Evolutionary conservation across 2,888 invertebrate species (phyloP).

Genomic region (Tyria jacobaeae): DNA sequence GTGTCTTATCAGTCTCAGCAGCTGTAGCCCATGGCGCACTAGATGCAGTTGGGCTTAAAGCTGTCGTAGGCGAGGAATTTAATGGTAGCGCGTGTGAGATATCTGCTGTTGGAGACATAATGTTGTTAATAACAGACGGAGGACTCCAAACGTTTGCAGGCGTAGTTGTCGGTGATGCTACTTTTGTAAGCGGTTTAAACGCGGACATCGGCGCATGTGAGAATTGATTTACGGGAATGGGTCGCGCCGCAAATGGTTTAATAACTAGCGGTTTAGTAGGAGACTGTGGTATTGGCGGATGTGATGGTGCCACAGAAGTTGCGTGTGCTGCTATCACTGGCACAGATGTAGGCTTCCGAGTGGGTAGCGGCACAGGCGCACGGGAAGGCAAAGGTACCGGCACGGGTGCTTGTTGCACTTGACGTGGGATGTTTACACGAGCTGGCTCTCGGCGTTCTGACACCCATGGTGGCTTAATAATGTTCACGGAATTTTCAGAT

Average conservation of each 20-base stretch:
- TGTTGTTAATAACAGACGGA: slow-evolving; percentile 64
- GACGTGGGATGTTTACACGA: slow-evolving; percentile 49
- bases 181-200: slow-evolving; percentile 88
- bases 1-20: slow-evolving; percentile 69
- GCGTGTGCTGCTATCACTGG: slow-evolving; percentile 20
- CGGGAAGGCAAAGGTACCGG: slow-evolving; percentile 27
- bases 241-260: slow-evolving; percentile 85
- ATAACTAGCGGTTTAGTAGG: slow-evolving; percentile 66
- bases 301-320: slow-evolving; percentile 25
- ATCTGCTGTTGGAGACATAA: slow-evolving; percentile 65
- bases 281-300: slow-evolving; percentile 59
- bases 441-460: slow-evolving; percentile 68
- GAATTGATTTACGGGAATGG: slow-evolving; percentile 89
- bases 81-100: slow-evolving; percentile 53
- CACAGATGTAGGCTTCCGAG: slow-evolving; percentile 21
- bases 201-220: slow-evolving; percentile 92
- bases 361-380: slow-evolving; percentile 24
- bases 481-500: slow-evolving; percentile 67
- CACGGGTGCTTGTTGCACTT: slow-evolving; percentile 37
- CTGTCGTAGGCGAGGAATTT: slow-evolving; percentile 53
- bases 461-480: slow-evolving; percentile 78
- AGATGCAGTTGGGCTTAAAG: slow-evolving; percentile 51
- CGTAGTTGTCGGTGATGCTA: slow-evolving; percentile 69
- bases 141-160: slow-evolving; percentile 79
- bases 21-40: slow-evolving; percentile 80